Percentiles rank a stretch among this genome's conserved stretches.
phyloP scores from a whole-genome alignment of 2,888 invertebrate genomes.

The Silvanus unidentatus region DNA sequence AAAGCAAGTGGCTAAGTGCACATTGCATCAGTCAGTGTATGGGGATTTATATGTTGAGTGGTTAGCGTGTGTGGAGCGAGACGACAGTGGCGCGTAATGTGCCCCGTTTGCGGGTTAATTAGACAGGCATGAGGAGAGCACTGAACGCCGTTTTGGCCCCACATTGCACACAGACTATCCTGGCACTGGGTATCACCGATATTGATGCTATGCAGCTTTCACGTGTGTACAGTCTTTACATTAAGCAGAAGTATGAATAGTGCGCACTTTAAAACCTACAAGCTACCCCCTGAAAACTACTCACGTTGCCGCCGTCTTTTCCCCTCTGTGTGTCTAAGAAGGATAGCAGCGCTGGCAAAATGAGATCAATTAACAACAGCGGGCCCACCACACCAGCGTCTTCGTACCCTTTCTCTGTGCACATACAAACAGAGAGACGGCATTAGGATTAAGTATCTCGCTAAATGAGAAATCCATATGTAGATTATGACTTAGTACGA shows the following conservation, averaged over 20 bases:
- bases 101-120: conserved; percentile 46
- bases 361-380: conserved; percentile 43
- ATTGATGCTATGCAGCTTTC: conserved; percentile 44
- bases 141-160: conserved; percentile 21
- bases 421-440: conserved; percentile 19
- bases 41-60: conserved; percentile 8
- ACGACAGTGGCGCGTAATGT: conserved; percentile 33
- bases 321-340: background rate
- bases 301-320: too few species aligned
- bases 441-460: conserved; percentile 40
- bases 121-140: conserved; percentile 32
- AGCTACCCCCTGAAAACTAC: background rate
- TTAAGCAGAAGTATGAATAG: too few species aligned
- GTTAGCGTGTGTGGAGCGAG: background rate
- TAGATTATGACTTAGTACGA: conserved; percentile 35
- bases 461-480: conserved; percentile 43
- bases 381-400: conserved; percentile 23
- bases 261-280: too few species aligned
- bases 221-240: too few species aligned
- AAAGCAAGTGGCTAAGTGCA: conserved; percentile 15
- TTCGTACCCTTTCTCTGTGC: conserved; percentile 1
- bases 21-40: conserved; percentile 7
- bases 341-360: conserved; percentile 19
- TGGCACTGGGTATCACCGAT: conserved; percentile 46
- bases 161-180: conserved; percentile 24